phyloP scores from a whole-genome alignment of 2,113 vertebrate species.

The Philantomba maxwellii region DNA sequence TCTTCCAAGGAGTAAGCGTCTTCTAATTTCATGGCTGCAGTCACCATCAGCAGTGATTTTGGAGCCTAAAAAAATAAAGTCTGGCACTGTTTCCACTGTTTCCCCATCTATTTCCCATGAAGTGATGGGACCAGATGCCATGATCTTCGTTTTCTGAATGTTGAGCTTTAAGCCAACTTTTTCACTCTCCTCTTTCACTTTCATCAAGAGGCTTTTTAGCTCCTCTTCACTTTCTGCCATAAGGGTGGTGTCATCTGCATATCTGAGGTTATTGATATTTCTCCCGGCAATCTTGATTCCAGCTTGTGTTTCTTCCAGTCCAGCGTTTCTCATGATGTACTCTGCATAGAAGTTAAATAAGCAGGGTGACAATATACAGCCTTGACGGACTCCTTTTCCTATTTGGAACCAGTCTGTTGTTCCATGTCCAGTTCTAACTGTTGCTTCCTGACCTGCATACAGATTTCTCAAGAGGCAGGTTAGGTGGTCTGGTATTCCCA shows the following conservation, averaged over 20 bases:
- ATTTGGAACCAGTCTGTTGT: too few species aligned
- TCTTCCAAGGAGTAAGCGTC: background rate
- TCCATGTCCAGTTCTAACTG: too few species aligned
- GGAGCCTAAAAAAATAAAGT: background rate
- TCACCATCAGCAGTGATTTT: background rate
- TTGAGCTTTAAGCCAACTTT: background rate
- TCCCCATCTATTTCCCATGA: background rate
- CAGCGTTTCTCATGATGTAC: background rate
- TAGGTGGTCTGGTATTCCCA: too few species aligned
- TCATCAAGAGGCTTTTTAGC: background rate
- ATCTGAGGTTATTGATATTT: background rate
- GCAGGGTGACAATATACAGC: background rate
- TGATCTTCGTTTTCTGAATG: background rate
- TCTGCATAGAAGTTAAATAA: background rate
- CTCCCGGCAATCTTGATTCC: background rate
- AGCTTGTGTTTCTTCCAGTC: background rate
- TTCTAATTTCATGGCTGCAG: background rate
- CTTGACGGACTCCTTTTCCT: too few species aligned
- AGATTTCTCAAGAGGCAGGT: too few species aligned
- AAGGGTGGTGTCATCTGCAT: background rate
- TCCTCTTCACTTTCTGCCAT: background rate
- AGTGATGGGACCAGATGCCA: background rate
- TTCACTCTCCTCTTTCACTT: background rate
- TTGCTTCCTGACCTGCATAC: too few species aligned
- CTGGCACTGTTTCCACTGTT: background rate